Evolutionary conservation across 1,140 invertebrate species (phyloP), one percentile per base, ranked within the genome.

Genomic region (Homarus americanus): DNA sequence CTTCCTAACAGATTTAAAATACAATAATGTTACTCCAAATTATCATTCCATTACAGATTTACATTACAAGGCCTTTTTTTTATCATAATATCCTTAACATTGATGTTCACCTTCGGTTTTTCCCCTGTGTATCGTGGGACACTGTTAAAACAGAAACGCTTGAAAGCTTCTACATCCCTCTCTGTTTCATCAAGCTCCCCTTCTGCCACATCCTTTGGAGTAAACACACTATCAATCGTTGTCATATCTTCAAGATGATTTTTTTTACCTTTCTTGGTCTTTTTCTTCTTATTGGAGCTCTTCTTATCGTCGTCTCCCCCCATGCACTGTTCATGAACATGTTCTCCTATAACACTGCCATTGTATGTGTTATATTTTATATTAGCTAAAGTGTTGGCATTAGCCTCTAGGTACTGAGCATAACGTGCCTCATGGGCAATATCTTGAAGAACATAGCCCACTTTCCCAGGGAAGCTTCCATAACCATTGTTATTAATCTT

Each of bases 161-260:
- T 97, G 94, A 97, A 97, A 66, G 96, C 96, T 94, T 97, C 97
- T 91, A 97, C 94, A 94, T 97, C 96, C 66, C 96, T 94, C 93
- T 97, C 97, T 69, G 95, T 96, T 91, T 97, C 96, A 94, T 97
- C 97, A 94, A 97, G 95, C 92, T 97, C 96, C 28, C 96, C 96
- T 93, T 96, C 96, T 94, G 97, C 96, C 88, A 96, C 94, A 94
- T 96, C 96, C 95, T 96, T 96, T 79, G 97, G 96, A 93, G 96
- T 95, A 94, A 97, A 97, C 93, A 97, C 96, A 94, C 96, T 97
- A 94, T 97, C 96, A 69, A 93, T 91, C 40, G 89, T 92, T 49
- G 92, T 90, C 82, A 93, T 82, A 58, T 93, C 92, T 34, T 93
- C 92, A 24, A 93, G 40, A 41, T 92, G 69, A 12, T 91, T 91